phyloP scores from a whole-genome alignment of 2,797 vertebrate genomes.

The Somateria mollissima region DNA sequence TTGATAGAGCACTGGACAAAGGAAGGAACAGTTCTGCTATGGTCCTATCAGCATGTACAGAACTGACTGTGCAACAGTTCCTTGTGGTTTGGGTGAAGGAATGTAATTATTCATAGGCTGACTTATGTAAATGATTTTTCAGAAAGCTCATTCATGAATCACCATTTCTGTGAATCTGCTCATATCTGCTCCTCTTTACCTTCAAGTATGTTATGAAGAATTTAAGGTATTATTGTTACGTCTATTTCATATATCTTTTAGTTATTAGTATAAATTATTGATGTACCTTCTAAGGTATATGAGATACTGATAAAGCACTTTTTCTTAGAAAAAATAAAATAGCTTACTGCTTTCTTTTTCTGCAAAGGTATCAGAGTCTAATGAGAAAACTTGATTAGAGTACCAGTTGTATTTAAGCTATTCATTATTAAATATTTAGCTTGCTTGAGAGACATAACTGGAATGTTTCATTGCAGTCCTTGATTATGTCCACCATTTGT shows the following conservation, averaged over 20 bases:
- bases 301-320: not conserved
- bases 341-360: not conserved
- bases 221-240: not conserved
- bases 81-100: not conserved
- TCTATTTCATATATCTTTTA: not conserved
- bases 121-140: not conserved
- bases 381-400: not conserved
- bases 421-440: not conserved
- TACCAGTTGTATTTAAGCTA: not conserved
- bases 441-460: not conserved
- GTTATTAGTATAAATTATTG: not conserved
- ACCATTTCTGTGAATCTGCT: not conserved
- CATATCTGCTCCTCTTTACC: not conserved
- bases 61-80: not conserved
- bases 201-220: not conserved
- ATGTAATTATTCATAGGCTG: not conserved
- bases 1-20: not conserved
- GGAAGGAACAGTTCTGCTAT: not conserved
- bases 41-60: not conserved
- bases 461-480: not conserved
- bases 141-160: not conserved
- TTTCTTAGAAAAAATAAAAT: not conserved
- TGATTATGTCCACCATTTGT: not conserved
- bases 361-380: not conserved
- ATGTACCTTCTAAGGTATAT: not conserved